These are phyloP conservation scores for Scalopus aquaticus DNA, from an alignment of 2,113 vertebrate species.

Conservation along the genomic window DNA sequence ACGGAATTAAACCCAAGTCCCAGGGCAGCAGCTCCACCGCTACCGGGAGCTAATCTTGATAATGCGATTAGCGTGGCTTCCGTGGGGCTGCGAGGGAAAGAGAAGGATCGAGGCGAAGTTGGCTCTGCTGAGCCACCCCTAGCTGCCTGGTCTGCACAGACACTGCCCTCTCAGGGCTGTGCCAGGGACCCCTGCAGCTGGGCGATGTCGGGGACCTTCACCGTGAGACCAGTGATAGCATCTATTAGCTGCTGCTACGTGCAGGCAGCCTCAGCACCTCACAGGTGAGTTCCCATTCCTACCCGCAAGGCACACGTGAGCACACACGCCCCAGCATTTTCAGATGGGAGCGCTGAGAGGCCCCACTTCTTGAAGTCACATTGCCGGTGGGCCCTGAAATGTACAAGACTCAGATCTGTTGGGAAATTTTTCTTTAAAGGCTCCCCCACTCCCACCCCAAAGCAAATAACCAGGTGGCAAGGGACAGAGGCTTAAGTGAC, in stretches of 20 bases:
- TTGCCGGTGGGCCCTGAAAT: background rate
- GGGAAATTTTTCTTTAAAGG: background rate
- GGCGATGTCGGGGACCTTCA: background rate
- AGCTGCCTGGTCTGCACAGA: background rate
- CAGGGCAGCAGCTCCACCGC: conserved; percentile 43
- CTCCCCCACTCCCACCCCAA: too few relatives aligned
- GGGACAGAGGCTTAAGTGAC: rapidly evolving
- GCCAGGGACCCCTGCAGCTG: rapidly evolving
- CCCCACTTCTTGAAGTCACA: background rate
- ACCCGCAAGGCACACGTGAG: rapidly evolving
- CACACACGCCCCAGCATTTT: background rate
- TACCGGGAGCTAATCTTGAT: conserved; percentile 68
- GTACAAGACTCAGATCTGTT: background rate
- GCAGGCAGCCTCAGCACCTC: rapidly evolving
- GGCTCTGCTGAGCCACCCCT: background rate
- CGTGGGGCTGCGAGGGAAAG: background rate
- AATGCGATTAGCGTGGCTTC: conserved; percentile 67
- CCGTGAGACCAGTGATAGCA: background rate
- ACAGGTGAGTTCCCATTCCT: background rate
- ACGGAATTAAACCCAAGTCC: conserved; percentile 74
- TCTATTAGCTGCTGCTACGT: rapidly evolving
- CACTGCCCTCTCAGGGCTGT: background rate
- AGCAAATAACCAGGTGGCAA: background rate
- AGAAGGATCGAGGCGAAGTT: background rate
- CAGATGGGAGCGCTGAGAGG: background rate